Percentiles rank a stretch among this genome's conserved stretches.
Evolutionary conservation across 2,797 vertebrate species (phyloP).

Genomic region (Delichon dasypus): DNA sequence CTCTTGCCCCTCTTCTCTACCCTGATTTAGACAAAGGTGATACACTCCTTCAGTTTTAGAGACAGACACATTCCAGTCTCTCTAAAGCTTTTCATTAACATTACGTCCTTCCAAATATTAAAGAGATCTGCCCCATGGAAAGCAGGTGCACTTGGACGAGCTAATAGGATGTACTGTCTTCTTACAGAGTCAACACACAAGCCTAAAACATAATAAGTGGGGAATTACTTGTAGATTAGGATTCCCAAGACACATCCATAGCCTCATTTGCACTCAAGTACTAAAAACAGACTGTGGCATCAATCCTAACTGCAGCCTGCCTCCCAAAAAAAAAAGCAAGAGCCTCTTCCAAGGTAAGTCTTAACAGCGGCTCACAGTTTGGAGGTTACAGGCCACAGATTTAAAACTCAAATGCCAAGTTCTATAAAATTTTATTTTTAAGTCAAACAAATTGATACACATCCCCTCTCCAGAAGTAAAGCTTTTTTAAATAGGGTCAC

Average conservation of each 20-base stretch:
- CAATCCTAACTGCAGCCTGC: background rate
- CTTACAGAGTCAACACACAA: background rate
- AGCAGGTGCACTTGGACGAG: background rate
- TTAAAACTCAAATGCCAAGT: background rate
- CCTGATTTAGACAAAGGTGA: background rate
- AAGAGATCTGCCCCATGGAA: background rate
- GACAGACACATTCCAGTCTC: background rate
- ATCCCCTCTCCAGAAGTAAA: background rate
- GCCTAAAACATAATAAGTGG: background rate
- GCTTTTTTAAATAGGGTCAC: background rate
- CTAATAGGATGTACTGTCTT: background rate
- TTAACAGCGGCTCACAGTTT: background rate
- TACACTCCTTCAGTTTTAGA: background rate
- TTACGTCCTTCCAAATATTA: background rate
- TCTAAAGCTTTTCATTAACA: background rate
- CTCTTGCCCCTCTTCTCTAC: background rate
- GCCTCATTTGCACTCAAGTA: background rate
- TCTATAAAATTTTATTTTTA: background rate
- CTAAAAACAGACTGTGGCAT: constrained; percentile 15
- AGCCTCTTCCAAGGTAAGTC: background rate
- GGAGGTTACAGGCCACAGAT: background rate
- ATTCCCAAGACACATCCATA: background rate
- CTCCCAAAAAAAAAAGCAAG: background rate
- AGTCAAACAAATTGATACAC: background rate
- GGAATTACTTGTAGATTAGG: background rate